These are phyloP conservation scores for Anas bahamensis DNA, from an alignment of 2,797 vertebrate genomes.

Conservation along the genomic window DNA sequence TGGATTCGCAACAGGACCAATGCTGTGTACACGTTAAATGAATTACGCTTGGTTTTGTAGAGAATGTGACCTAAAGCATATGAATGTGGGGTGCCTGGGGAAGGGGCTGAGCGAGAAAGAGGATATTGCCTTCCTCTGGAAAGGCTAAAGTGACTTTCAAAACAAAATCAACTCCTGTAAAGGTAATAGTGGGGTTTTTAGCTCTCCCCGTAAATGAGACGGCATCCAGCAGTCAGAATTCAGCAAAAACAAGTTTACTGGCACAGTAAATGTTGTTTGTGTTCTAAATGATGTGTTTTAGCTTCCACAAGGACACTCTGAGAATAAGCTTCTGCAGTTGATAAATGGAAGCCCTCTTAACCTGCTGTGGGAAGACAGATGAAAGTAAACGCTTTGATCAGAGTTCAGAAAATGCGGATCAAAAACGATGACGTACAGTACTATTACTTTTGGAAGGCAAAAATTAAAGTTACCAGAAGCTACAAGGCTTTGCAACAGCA, in stretches of 20 bases:
- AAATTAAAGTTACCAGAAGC: background rate
- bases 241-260: background rate
- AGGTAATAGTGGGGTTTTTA: background rate
- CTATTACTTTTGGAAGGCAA: background rate
- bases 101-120: background rate
- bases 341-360: slow-evolving; percentile 38
- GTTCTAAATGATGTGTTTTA: slow-evolving; percentile 58
- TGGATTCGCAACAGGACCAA: slow-evolving; percentile 85
- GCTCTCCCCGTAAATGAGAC: background rate
- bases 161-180: background rate
- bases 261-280: background rate
- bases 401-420: slow-evolving; percentile 80
- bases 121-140: background rate
- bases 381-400: slow-evolving; percentile 25
- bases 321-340: slow-evolving; percentile 82
- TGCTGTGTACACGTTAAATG: slow-evolving; percentile 78
- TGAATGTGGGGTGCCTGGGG: background rate
- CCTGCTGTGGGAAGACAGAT: slow-evolving; percentile 8
- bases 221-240: too few relatives aligned
- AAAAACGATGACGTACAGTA: slow-evolving; percentile 49
- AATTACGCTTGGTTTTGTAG: background rate
- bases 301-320: slow-evolving; percentile 86
- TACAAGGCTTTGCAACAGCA: background rate
- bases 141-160: background rate
- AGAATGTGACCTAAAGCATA: background rate